Evolutionary conservation across 2,797 vertebrate species (phyloP), one percentile per base, ranked within the genome.

Genomic region (Phataginus tetradactyla): DNA sequence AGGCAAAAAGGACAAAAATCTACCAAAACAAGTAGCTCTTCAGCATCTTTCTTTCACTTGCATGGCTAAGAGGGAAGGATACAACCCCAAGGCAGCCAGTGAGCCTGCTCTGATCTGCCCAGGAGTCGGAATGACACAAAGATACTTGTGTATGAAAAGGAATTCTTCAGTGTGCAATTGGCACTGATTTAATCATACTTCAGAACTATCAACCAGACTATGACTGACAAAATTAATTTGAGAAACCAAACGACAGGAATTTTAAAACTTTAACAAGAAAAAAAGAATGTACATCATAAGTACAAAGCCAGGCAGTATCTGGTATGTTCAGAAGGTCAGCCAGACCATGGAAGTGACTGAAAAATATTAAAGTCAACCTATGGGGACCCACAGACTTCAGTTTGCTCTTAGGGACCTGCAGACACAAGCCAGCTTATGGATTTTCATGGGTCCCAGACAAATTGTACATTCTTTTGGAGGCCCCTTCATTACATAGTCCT

Each of bases 201-300:
- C 32, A 79, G 66, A 94, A 86, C 86, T 84, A 95, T 66, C 75
- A 74, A 42, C 7, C 34, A 91, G 57, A 94, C 69, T 90, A 14
- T 25, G 83, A 49, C 59, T 66, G 53, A 12, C 14, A 32, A 45
- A 63, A 75, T 45, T 49, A 39, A 92, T 72, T 55, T 96, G 61
- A 89, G 64, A 96, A 94, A 53, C 45, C 49, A 91, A 95, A 63
- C n/a, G 86, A 90, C 5, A 83, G 39, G 94, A 96, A 93, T 32
- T 63, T 74, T 29, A 84, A 57, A 90, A 79, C 4, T 57, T 96
- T 42, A 89, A 57, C 89, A 71, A 93, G 23, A 25, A 75, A 74
- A 81, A 85, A 84, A 59, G 86, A n/a, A n/a, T 64, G 81, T 86
- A 51, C 17, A 91, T 63, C 10, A 29, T 57, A 91, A n/a, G 59